Base-by-base conservation (phyloP, 1,140 invertebrate genomes). In the Caenorhabditis latens region DNA sequence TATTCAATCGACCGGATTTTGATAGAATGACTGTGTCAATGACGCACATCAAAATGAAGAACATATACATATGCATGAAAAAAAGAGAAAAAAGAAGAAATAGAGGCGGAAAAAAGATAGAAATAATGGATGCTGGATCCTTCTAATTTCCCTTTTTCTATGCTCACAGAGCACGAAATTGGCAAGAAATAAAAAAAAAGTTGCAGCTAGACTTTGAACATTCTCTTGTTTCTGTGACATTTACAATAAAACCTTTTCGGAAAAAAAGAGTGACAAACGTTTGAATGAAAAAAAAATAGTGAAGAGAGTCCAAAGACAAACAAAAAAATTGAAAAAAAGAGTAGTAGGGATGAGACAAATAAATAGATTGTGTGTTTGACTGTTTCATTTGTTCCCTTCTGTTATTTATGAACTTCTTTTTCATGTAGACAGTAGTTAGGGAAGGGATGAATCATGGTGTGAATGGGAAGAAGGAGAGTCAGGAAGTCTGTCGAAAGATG, bases 221-320 rank as follows among this genome's bases (percentile, higher is more conserved):
- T 79, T 79, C 71, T 79, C 71, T 50, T 79, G 71, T 79, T 79
- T 79, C 71, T 53, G 71, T 48, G n/a, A n/a, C n/a, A 46, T 19
- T 46, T 40, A 50, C 53, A 79, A 75, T 46, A 75, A 75, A 32
- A 75, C n/a, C 6, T n/a, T 42, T 67, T 67, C 63, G 63, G 5
- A 67, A 58, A 58, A 21, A 58, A 48, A 46, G 65, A 14, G 71
- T 79, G 71, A 46, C 43, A 79, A 79, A 53, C 65, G 65, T 63
- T 63, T 32, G 61, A 32, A 63, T 63, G 21, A 32, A 32, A 21
- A 63, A 63, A 63, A 32, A 32, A 32, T 32, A 32, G 32, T 32
- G 32, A 32, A 21, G n/a, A 63, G 61, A 63, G 61, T 63, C 61
- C 24, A 63, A 63, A 63, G n/a, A 63, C 61, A 63, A 63, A 63